A percentile compares a stretch with the other conserved stretches of the same genome.
phyloP scores from a whole-genome alignment of 2,113 vertebrate genomes.

The Spermophilus dauricus region DNA sequence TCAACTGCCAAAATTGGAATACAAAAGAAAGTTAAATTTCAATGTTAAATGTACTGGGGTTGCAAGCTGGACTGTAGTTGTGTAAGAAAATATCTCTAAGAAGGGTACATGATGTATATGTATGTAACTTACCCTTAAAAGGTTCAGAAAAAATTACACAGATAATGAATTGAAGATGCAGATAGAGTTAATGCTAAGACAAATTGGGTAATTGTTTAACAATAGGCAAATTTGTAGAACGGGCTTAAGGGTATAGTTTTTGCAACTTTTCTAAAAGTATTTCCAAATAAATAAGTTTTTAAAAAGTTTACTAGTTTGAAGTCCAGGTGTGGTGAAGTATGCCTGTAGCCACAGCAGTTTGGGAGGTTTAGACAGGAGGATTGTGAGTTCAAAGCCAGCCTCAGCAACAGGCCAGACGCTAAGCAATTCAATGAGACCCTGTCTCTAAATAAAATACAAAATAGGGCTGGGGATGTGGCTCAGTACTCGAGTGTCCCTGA shows the following conservation, averaged over 20 bases:
- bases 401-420: no score
- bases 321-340: no score
- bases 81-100: neutral
- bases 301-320: neutral
- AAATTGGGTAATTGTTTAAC: neutral
- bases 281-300: neutral
- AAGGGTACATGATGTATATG: neutral
- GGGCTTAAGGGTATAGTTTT: neutral
- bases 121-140: neutral
- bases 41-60: neutral
- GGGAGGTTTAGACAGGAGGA: no score
- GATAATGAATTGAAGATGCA: neutral
- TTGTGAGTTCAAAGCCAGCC: no score
- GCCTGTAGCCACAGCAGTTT: no score
- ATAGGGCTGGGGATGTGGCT: no score
- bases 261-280: neutral
- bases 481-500: no score
- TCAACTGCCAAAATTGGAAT: neutral
- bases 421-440: no score
- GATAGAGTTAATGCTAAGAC: neutral
- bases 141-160: neutral
- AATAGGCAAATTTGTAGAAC: neutral
- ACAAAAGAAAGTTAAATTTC: neutral
- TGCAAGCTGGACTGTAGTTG: neutral
- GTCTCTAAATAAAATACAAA: no score